phyloP scores from a whole-genome alignment of 2,113 vertebrate genomes.

The Orthonyx spaldingii region DNA sequence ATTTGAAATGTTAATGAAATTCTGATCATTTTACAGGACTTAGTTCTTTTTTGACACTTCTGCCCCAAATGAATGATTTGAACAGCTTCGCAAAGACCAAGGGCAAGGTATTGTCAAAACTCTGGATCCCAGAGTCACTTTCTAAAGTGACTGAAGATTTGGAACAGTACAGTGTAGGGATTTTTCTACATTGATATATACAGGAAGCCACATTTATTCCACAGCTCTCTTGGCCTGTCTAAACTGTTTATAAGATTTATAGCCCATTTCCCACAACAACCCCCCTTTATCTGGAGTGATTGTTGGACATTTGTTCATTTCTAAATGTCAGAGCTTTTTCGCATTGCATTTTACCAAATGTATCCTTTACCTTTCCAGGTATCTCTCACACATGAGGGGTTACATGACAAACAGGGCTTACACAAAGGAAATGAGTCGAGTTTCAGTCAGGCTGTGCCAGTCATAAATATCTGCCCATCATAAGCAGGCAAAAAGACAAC shows the following conservation, averaged over 20 bases:
- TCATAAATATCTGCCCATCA: neutral
- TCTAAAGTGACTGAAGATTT: neutral
- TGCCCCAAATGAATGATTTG: neutral
- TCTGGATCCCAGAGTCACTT: neutral
- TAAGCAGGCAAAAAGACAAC: neutral
- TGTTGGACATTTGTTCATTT: neutral
- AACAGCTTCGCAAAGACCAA: neutral
- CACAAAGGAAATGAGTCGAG: rapidly evolving
- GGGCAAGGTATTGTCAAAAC: neutral
- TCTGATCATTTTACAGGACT: neutral
- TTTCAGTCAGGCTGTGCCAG: neutral
- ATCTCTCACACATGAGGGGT: neutral
- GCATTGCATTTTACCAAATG: neutral
- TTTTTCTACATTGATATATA: neutral
- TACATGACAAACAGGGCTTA: neutral
- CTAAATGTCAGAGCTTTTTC: neutral
- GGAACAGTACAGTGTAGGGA: neutral
- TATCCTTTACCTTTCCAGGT: neutral
- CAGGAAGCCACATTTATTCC: neutral
- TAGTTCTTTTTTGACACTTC: neutral
- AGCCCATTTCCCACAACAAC: neutral
- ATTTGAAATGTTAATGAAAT: constrained; percentile 3
- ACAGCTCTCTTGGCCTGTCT: neutral
- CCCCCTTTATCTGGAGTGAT: neutral
- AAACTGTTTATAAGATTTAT: neutral